Evolutionary conservation across 2,888 invertebrate genomes (phyloP).

Genomic region (Acronicta alni): DNA sequence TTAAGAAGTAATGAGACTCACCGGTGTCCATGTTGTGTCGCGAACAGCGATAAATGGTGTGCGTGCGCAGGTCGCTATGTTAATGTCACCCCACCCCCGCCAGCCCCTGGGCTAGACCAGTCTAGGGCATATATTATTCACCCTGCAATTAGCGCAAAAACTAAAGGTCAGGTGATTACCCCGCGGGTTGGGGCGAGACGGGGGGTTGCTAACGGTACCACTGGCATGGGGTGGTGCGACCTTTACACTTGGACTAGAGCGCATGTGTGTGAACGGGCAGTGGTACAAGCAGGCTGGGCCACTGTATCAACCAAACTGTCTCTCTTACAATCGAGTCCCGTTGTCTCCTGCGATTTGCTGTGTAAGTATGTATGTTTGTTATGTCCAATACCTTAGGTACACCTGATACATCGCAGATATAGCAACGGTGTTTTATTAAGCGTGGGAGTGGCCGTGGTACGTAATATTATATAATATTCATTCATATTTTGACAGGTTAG

Average conservation of each 20-base stretch:
- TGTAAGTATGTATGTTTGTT: too few species aligned
- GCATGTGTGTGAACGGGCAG: constrained; percentile 22
- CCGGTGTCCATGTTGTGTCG: constrained; percentile 70
- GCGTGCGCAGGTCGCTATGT: constrained; percentile 43
- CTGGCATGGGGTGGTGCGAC: constrained; percentile 51
- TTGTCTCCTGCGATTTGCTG: too few species aligned
- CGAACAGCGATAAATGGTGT: constrained; percentile 55
- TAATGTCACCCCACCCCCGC: constrained; percentile 50
- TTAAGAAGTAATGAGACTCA: constrained; percentile 61
- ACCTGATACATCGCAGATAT: too few species aligned
- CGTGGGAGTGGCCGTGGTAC: too few species aligned
- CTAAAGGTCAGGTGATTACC: constrained; percentile 76
- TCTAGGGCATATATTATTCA: constrained; percentile 67
- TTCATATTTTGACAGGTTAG: too few species aligned
- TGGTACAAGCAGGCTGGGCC: neutral
- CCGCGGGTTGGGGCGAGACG: constrained; percentile 24
- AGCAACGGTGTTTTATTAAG: too few species aligned
- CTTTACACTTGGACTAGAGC: constrained; percentile 46
- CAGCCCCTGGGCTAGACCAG: constrained; percentile 58
- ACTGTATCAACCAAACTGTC: constrained; percentile 4
- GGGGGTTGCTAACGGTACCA: constrained; percentile 64
- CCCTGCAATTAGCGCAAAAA: constrained; percentile 68
- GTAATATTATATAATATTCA: too few species aligned
- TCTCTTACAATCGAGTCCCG: neutral
- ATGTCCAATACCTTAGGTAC: too few species aligned